Conservation (phyloP, 2,113 vertebrate genomes). For the Nothocercus nigrocapillus region DNA sequence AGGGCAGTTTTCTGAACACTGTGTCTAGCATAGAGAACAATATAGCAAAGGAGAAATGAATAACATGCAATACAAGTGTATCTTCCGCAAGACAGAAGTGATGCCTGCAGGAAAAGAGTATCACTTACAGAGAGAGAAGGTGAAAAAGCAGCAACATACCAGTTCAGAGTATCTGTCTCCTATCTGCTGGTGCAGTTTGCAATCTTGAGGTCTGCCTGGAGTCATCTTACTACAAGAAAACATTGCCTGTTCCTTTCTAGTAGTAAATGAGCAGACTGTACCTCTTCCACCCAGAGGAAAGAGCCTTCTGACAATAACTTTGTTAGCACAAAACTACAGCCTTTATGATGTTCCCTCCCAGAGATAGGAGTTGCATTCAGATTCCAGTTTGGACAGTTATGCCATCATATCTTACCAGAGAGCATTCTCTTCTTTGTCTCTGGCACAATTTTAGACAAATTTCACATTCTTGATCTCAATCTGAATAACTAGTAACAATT, state of each 20-base stretch:
- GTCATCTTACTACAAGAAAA: not conserved
- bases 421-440: not conserved
- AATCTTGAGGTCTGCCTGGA: not conserved
- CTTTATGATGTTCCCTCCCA: accelerated
- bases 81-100: not conserved
- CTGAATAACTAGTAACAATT: not conserved
- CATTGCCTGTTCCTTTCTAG: not conserved
- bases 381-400: accelerated
- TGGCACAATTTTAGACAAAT: not conserved
- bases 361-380: not conserved
- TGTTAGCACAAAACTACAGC: not conserved
- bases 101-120: not conserved
- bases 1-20: not conserved
- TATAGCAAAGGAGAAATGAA: not conserved
- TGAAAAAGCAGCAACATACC: not conserved
- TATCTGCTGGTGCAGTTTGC: not conserved
- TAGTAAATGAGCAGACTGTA: not conserved
- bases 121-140: not conserved
- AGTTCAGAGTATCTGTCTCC: not conserved
- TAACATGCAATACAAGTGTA: not conserved
- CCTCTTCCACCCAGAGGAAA: not conserved
- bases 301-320: accelerated
- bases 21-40: accelerated
- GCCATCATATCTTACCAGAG: not conserved
- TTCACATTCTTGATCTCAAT: not conserved